Evolutionary conservation across 2,888 invertebrate genomes (phyloP).

Genomic region (Tribolium freemani): DNA sequence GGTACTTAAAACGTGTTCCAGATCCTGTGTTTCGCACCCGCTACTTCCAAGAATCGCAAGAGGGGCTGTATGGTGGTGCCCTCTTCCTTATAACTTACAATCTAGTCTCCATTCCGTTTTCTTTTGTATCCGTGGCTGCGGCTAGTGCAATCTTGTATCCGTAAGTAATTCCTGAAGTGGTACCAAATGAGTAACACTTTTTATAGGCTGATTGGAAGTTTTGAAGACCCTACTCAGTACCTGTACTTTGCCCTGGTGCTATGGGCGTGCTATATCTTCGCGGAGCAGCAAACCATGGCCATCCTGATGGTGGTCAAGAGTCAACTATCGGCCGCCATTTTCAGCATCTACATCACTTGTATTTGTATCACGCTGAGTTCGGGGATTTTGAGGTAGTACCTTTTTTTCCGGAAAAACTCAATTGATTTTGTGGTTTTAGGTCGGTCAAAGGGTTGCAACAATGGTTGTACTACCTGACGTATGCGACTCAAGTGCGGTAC

Average conservation of each 20-base stretch:
- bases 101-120: conserved; percentile 85
- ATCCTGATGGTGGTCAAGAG: conserved; percentile 86
- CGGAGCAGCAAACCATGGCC: conserved; percentile 88
- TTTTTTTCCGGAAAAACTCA: neutral
- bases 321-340: conserved; percentile 82
- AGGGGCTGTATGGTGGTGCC: conserved; percentile 90
- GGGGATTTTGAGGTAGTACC: conserved; percentile 79
- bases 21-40: conserved; percentile 89
- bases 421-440: conserved; percentile 66
- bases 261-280: conserved; percentile 88
- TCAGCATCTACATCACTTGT: conserved; percentile 83
- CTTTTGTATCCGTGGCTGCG: conserved; percentile 80
- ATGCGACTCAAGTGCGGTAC: conserved; percentile 84
- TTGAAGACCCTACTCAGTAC: conserved; percentile 74
- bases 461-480: conserved; percentile 86
- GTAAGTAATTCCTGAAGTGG: conserved; percentile 68
- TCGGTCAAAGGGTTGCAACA: conserved; percentile 84
- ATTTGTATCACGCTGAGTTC: conserved; percentile 80
- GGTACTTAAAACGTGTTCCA: conserved; percentile 63
- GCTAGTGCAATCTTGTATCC: conserved; percentile 82
- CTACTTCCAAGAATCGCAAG: conserved; percentile 92
- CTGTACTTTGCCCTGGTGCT: conserved; percentile 79
- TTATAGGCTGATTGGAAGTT: conserved; percentile 72
- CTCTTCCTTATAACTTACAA: conserved; percentile 87
- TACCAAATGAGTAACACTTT: neutral